Base-by-base conservation (phyloP, 2,797 vertebrate genomes). In the Aphelocoma californica region DNA sequence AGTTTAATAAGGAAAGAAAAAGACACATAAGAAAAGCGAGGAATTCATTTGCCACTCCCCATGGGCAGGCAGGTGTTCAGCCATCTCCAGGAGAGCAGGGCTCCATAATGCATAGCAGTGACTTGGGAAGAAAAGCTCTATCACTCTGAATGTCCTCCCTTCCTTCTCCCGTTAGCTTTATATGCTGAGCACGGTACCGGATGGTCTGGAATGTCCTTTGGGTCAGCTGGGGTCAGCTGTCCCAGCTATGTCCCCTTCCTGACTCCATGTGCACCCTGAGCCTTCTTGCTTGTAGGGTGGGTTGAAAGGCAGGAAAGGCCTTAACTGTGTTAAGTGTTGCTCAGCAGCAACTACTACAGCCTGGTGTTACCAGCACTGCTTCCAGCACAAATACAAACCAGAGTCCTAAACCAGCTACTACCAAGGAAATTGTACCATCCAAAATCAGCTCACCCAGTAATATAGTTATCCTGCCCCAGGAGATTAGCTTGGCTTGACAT, bases 81-180 rank as follows among this genome's bases (percentile, higher is more conserved):
- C 60, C 47, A 34, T 53, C 6, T 25, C 31, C 28, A 8, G n/a
- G 32, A 66, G n/a, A 38, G 14, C 12, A n/a, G 45, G 10, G 11
- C 8, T 57, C 8, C 38, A 13, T 45, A 18, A 45, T 6, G 2
- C 7, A 4, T 23, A 48, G 11, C 1, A 0, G 6, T 23, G 9
- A 5, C 34, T 32, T 56, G 20, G 25, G 75, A 69, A 62, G 50
- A 45, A 25, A 32, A 40, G 16, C 36, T 8, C 36, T 36, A 9
- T 36, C 36, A 36, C n/a, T 57, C 29, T 32, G 10, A 34, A 31
- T 6, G 2, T 51, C 38, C 14, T 44, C 25, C 21, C 29, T 62
- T 17, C 26, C 34, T 47, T 67, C 7, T 51, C 11, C 44, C 11
- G 4, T 26, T 50, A 69, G 29, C 45, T 86, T 32, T 42, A 7